Evolutionary conservation across 2,888 invertebrate species (phyloP).

Genomic region (Zele albiditarsus): DNA sequence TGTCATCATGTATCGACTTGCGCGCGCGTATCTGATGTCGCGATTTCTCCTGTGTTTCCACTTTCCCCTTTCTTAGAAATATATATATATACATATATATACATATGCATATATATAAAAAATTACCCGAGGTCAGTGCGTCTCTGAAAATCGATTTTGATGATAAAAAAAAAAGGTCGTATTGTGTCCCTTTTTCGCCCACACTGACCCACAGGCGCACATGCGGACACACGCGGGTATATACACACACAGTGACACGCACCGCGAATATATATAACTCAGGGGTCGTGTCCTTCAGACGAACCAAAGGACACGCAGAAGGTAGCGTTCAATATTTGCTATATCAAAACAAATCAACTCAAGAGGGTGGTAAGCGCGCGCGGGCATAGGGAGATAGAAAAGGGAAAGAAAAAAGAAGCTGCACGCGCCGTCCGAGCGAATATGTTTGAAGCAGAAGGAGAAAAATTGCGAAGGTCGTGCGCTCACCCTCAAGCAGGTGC

Average conservation of each 20-base stretch:
- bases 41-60: slow-evolving; percentile 53
- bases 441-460: slow-evolving; percentile 24
- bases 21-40: slow-evolving; percentile 34
- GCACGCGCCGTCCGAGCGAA: not conserved
- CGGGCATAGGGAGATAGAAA: not conserved
- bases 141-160: slow-evolving; percentile 33
- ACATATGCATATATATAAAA: slow-evolving; percentile 15
- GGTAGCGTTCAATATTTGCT: not conserved
- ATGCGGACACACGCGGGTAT: too few species aligned
- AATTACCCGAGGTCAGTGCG: slow-evolving; percentile 50
- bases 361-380: not conserved
- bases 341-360: not conserved
- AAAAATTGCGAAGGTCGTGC: slow-evolving; percentile 62
- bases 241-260: not conserved
- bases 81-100: slow-evolving; percentile 9
- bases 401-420: not conserved
- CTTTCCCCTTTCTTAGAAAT: slow-evolving; percentile 40
- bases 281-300: slow-evolving; percentile 29
- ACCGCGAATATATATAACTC: not conserved
- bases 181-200: slow-evolving; percentile 6
- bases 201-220: not conserved
- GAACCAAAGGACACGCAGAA: slow-evolving; percentile 12
- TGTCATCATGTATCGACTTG: slow-evolving; percentile 5
- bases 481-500: slow-evolving; percentile 67
- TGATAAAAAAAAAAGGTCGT: not conserved